Conservation (phyloP, 2,888 invertebrate species). For the Morpho achilles region DNA sequence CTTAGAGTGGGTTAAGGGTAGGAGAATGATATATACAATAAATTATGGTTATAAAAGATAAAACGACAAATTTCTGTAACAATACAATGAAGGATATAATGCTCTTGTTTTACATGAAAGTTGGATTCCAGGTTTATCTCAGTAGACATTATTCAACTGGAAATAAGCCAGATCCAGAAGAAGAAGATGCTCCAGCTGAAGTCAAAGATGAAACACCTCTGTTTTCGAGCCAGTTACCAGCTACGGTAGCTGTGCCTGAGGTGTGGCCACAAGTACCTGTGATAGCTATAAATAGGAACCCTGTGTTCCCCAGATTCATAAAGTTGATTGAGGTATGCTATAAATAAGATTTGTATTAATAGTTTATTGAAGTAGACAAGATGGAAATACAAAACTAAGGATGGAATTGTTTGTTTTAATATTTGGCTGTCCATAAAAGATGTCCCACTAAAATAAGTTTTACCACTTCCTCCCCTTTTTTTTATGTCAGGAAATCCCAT, state of each 20-base stretch:
- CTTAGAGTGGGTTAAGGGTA: too few species aligned
- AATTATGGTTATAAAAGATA: too few species aligned
- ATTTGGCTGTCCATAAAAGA: neutral
- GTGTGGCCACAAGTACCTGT: constrained; percentile 98
- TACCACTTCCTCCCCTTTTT: too few species aligned
- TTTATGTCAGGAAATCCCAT: too few species aligned
- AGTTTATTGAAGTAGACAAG: too few species aligned
- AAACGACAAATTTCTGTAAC: too few species aligned
- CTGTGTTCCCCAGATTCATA: constrained; percentile 98
- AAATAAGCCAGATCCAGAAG: constrained; percentile 58
- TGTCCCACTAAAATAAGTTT: too few species aligned
- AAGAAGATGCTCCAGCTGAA: constrained; percentile 50
- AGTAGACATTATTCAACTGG: constrained; percentile 53
- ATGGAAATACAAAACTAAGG: too few species aligned
- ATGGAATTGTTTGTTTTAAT: neutral
- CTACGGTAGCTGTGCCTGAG: constrained; percentile 96
- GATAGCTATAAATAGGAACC: constrained; percentile 95
- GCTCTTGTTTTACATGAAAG: too few species aligned
- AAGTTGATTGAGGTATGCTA: constrained; percentile 93
- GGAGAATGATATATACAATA: too few species aligned
- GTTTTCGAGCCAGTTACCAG: constrained; percentile 83
- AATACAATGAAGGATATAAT: too few species aligned
- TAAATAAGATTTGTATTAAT: too few species aligned
- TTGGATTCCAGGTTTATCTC: constrained; percentile 28
- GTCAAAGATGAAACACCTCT: constrained; percentile 62